Evolutionary conservation across 2,797 vertebrate genomes (phyloP).

Genomic region (Oreochromis grahami): DNA sequence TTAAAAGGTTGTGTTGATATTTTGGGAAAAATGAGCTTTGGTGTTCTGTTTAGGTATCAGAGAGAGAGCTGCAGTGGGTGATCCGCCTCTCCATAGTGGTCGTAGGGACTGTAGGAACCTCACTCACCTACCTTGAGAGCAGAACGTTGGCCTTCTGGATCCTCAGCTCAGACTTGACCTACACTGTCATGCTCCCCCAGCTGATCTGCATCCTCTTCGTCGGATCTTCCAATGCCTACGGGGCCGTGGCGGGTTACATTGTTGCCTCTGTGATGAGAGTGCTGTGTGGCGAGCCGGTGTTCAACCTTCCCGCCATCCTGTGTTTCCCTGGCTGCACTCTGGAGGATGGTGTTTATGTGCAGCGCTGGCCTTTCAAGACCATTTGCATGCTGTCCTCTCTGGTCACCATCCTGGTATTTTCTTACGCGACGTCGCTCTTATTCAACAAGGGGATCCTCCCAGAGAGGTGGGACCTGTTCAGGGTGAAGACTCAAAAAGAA

Average conservation of each 20-base stretch:
- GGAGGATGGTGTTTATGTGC: slow-evolving; percentile 35
- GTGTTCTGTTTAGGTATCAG: slow-evolving; percentile 52
- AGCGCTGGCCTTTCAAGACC: slow-evolving; percentile 70
- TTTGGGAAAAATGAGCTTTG: background rate
- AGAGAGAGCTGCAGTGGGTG: slow-evolving; percentile 70
- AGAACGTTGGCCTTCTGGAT: slow-evolving; percentile 64
- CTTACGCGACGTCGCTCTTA: background rate
- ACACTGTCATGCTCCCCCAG: slow-evolving; percentile 69
- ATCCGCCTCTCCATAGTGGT: slow-evolving; percentile 60
- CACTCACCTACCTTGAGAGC: slow-evolving; percentile 36
- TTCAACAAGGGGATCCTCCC: slow-evolving; percentile 24
- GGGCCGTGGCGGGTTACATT: background rate
- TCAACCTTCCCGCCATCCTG: slow-evolving; percentile 48
- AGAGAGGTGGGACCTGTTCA: background rate
- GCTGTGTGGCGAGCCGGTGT: slow-evolving; percentile 14
- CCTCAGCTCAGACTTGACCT: slow-evolving; percentile 65
- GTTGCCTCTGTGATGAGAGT: background rate
- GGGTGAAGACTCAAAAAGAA: background rate
- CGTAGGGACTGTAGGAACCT: slow-evolving; percentile 20
- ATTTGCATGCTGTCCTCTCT: slow-evolving; percentile 9
- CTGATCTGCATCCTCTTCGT: slow-evolving; percentile 68
- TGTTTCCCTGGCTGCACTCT: slow-evolving; percentile 56
- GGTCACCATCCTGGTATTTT: background rate
- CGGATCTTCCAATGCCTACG: slow-evolving; percentile 56
- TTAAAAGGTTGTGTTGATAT: background rate